Evolutionary conservation across 2,888 invertebrate species (phyloP).

Genomic region (Protonemura montana): DNA sequence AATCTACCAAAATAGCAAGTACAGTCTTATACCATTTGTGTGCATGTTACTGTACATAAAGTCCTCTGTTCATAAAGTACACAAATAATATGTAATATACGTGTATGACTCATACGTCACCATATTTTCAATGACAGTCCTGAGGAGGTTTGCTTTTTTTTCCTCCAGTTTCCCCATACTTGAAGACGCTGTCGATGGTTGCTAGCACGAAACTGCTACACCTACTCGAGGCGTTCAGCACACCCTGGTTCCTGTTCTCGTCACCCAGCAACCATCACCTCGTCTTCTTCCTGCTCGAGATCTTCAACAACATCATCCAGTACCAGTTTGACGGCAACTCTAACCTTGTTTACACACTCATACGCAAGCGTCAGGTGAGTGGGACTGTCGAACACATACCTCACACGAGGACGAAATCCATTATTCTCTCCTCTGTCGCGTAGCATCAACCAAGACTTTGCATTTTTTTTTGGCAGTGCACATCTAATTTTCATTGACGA

Average conservation of each 20-base stretch:
- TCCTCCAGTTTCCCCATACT: conserved; percentile 90
- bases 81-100: no score
- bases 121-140: no score
- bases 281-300: conserved; percentile 97
- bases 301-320: conserved; percentile 99
- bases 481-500: no score
- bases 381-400: neutral
- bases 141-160: conserved; percentile 44
- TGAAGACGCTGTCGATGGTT: conserved; percentile 99
- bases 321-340: conserved; percentile 99
- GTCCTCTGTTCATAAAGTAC: no score
- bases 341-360: conserved; percentile 98
- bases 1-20: no score
- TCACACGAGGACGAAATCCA: no score
- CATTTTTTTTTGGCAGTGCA: no score
- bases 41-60: no score
- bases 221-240: conserved; percentile 96
- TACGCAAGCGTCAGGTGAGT: conserved; percentile 84
- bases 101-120: no score
- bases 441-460: no score
- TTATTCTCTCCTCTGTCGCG: no score
- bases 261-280: conserved; percentile 96
- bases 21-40: no score
- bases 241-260: conserved; percentile 98
- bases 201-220: conserved; percentile 97